Conservation (phyloP, 2,888 invertebrate species). For the Drosophila dives region DNA sequence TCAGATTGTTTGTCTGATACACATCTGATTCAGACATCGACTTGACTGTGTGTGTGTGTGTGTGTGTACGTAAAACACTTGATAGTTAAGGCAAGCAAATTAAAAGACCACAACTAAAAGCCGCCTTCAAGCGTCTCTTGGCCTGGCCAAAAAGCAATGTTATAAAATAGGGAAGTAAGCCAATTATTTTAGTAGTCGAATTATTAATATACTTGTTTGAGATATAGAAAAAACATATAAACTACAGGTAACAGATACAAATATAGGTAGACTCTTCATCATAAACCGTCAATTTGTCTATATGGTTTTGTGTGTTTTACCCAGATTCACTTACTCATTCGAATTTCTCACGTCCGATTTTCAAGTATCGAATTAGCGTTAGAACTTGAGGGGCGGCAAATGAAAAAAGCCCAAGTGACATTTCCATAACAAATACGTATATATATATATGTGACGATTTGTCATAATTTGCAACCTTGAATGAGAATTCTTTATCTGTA, state of each 20-base stretch:
- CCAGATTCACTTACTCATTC: conserved; percentile 44
- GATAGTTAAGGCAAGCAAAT: conserved; percentile 70
- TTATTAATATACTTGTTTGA: conserved; percentile 22
- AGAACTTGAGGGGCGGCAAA: conserved; percentile 33
- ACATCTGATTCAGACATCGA: conserved; percentile 35
- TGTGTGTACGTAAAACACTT: conserved; percentile 53
- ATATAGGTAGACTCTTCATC: not conserved
- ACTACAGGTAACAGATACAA: conserved; percentile 24
- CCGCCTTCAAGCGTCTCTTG: conserved; percentile 51
- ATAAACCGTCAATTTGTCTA: conserved; percentile 1
- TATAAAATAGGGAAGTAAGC: not conserved
- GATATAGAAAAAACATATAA: conserved; percentile 7
- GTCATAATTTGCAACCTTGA: not conserved
- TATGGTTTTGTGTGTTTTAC: conserved; percentile 41
- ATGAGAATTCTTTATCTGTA: not conserved
- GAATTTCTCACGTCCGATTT: conserved; percentile 21
- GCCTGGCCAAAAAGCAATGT: conserved; percentile 14
- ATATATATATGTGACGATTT: not conserved
- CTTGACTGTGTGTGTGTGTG: conserved; percentile 11
- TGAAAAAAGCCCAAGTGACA: not conserved
- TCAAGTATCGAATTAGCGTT: conserved; percentile 30
- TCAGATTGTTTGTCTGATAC: conserved; percentile 16
- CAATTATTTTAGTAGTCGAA: conserved; percentile 1
- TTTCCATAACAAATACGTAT: not conserved
- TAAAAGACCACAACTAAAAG: conserved; percentile 61